Conservation (phyloP, 2,888 invertebrate species). For the Lasioglossum oenotherae region DNA sequence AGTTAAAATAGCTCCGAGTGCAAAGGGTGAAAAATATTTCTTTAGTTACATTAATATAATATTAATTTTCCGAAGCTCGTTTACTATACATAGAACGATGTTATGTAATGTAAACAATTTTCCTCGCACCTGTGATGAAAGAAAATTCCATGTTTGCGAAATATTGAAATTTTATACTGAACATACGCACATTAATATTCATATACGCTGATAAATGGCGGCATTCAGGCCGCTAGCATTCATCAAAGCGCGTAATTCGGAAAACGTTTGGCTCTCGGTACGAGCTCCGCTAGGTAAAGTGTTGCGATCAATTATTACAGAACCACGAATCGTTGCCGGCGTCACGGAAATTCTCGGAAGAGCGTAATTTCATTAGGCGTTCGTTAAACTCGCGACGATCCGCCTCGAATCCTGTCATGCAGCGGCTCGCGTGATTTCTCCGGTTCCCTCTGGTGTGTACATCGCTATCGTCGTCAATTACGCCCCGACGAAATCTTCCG, state of each 20-base stretch:
- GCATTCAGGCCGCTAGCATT: background rate
- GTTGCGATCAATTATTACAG: background rate
- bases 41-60: background rate
- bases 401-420: conserved; percentile 23
- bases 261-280: background rate
- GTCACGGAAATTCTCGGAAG: conserved; percentile 49
- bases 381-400: conserved; percentile 19
- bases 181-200: background rate
- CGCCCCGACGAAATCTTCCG: conserved; percentile 23
- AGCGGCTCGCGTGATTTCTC: conserved; percentile 1
- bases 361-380: conserved; percentile 60
- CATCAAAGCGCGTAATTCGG: background rate
- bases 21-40: background rate
- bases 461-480: conserved; percentile 33
- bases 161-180: background rate
- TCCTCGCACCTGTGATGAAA: background rate
- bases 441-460: background rate
- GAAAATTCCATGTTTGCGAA: background rate
- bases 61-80: background rate
- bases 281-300: background rate
- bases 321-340: conserved; percentile 11
- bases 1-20: no score
- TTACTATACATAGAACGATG: background rate
- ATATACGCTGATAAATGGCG: background rate
- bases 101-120: background rate